A percentile compares a stretch with the other conserved stretches of the same genome.
Evolutionary conservation across 1,140 invertebrate species (phyloP).

Genomic region (Micrasema longulum): DNA sequence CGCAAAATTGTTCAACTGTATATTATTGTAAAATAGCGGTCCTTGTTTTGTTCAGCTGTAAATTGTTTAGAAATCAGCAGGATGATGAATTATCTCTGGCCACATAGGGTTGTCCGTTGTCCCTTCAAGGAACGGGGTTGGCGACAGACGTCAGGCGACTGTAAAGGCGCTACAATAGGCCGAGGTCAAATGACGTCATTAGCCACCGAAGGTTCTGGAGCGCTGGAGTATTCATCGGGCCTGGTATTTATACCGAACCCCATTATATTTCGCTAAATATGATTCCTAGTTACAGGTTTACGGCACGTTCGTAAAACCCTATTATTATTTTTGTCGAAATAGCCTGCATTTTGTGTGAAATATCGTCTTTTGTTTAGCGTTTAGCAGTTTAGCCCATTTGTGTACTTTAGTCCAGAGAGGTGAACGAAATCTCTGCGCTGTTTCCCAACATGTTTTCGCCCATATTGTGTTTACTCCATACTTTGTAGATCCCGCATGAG

Average conservation of each 20-base stretch:
- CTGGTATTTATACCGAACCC: slow-evolving; percentile 36
- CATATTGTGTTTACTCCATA: no score
- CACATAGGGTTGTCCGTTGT: slow-evolving; percentile 24
- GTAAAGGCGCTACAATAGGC: slow-evolving; percentile 39
- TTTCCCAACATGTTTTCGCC: slow-evolving; percentile 9
- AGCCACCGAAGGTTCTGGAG: slow-evolving; percentile 29
- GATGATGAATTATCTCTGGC: slow-evolving; percentile 42
- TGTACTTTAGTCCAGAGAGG: background rate
- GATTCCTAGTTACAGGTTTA: slow-evolving; percentile 49
- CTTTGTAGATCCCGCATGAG: no score
- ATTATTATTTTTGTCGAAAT: slow-evolving; percentile 48
- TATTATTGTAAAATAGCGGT: background rate
- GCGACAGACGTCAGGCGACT: slow-evolving; percentile 42
- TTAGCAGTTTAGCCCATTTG: slow-evolving; percentile 19
- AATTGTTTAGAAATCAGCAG: slow-evolving; percentile 36
- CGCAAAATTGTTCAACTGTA: no score
- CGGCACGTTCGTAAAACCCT: slow-evolving; percentile 48
- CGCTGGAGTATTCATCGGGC: slow-evolving; percentile 37
- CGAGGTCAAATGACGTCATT: slow-evolving; percentile 49
- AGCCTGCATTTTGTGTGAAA: slow-evolving; percentile 35
- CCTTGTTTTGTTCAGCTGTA: slow-evolving; percentile 10
- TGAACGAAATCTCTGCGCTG: no score
- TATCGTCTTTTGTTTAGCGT: slow-evolving; percentile 36
- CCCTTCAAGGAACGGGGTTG: slow-evolving; percentile 40
- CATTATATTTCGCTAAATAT: slow-evolving; percentile 50